A percentile compares a stretch with the other conserved stretches of the same genome.
Conservation (phyloP, 2,113 vertebrate genomes). For the Anoura caudifer region DNA sequence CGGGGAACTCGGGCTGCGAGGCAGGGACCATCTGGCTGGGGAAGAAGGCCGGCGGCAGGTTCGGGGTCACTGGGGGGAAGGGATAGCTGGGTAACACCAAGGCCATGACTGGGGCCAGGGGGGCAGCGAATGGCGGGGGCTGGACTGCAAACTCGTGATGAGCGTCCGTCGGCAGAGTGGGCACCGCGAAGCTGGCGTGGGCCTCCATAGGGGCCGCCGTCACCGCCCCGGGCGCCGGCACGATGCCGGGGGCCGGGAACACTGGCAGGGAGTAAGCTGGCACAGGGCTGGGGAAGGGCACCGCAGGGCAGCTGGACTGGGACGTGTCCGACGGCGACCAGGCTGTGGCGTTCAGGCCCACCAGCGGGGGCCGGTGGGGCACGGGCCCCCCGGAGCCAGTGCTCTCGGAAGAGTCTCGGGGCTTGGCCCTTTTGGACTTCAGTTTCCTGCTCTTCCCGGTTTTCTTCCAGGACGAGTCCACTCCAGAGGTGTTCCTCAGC, state of each 20-base stretch:
- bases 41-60: conserved; percentile 80
- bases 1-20: conserved; percentile 77
- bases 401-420: conserved; percentile 89
- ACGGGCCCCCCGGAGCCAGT: conserved; percentile 84
- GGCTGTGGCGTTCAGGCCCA: conserved; percentile 88
- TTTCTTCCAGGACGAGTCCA: conserved; percentile 80
- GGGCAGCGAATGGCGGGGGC: conserved; percentile 76
- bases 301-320: conserved; percentile 85
- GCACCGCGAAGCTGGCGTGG: conserved; percentile 78
- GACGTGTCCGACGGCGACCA: conserved; percentile 91
- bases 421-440: conserved; percentile 87
- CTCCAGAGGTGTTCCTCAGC: conserved; percentile 70
- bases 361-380: conserved; percentile 82
- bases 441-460: conserved; percentile 87
- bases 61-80: conserved; percentile 79
- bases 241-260: conserved; percentile 78
- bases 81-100: conserved; percentile 89
- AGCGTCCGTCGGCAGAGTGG: conserved; percentile 61
- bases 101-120: conserved; percentile 89
- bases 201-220: conserved; percentile 71
- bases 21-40: conserved; percentile 79
- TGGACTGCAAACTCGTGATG: conserved; percentile 79
- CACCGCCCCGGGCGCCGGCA: conserved; percentile 41
- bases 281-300: conserved; percentile 86
- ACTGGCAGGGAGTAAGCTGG: conserved; percentile 87